Percentiles rank a stretch among this genome's conserved stretches.
Conservation (phyloP, 2,888 invertebrate genomes). For the Mycalesis mineus region DNA sequence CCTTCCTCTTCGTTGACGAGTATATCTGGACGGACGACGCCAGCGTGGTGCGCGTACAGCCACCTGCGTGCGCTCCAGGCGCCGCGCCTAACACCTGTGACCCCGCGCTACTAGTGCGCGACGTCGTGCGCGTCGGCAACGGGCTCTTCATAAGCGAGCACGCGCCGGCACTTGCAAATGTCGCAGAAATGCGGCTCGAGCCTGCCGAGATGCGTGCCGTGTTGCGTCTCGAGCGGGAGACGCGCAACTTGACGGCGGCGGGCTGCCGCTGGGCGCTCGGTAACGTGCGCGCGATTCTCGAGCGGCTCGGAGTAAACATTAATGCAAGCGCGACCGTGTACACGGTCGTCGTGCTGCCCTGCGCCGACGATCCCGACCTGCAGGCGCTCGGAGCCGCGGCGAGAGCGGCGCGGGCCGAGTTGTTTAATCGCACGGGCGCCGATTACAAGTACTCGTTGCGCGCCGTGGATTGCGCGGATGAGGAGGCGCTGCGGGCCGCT, state of each 20-base stretch:
- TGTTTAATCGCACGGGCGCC: background rate
- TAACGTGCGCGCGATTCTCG: background rate
- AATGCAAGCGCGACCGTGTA: background rate
- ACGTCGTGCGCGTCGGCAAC: constrained; percentile 21
- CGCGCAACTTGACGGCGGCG: constrained; percentile 11
- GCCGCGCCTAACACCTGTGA: constrained; percentile 13
- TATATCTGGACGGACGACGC: constrained; percentile 32
- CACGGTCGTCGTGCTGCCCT: constrained; percentile 6
- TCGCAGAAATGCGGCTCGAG: constrained; percentile 8
- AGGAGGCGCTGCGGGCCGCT: background rate
- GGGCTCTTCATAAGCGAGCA: constrained; percentile 12
- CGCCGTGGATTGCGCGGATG: constrained; percentile 23
- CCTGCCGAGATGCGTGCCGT: constrained; percentile 16
- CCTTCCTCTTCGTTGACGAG: constrained; percentile 41
- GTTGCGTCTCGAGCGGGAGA: constrained; percentile 13
- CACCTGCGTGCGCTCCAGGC: constrained; percentile 13
- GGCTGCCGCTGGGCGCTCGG: constrained; percentile 26
- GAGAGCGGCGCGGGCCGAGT: background rate
- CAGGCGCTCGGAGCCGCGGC: background rate
- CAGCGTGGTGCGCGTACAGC: constrained; percentile 16
- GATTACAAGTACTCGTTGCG: background rate
- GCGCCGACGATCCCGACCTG: constrained; percentile 9
- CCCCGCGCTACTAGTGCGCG: background rate
- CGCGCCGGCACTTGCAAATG: constrained; percentile 20
- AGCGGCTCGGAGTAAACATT: constrained; percentile 5